phyloP scores from a whole-genome alignment of 1,140 invertebrate genomes.

The Triops longicaudatus region DNA sequence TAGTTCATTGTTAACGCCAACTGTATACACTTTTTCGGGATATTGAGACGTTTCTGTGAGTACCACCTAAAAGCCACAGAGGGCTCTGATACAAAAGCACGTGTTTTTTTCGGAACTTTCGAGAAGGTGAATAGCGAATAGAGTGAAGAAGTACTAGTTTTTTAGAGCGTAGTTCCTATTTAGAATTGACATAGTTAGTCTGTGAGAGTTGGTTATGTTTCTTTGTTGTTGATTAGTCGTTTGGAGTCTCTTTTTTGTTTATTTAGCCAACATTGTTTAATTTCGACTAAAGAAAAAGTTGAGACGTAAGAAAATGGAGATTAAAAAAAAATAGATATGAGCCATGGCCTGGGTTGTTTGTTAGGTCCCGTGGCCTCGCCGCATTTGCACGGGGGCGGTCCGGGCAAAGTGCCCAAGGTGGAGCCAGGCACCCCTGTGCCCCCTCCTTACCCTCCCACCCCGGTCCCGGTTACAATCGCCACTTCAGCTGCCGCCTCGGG shows the following conservation, averaged over 20 bases:
- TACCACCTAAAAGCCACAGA: too few relatives aligned
- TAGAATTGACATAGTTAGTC: conserved; percentile 3
- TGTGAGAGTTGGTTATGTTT: conserved; percentile 7
- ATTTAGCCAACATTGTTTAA: not conserved
- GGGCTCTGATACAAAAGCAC: too few relatives aligned
- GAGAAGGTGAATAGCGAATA: too few relatives aligned
- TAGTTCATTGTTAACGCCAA: not conserved
- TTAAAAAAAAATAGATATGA: conserved; percentile 20
- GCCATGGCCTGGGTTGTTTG: conserved; percentile 26
- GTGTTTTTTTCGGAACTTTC: too few relatives aligned
- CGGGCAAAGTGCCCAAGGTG: conserved; percentile 26
- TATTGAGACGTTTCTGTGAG: too few relatives aligned
- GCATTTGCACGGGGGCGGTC: conserved; percentile 37
- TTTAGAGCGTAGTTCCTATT: not conserved
- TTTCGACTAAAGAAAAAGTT: not conserved
- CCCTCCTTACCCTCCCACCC: conserved; percentile 9
- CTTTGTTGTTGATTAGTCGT: not conserved
- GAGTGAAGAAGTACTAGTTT: too few relatives aligned
- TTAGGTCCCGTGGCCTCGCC: conserved; percentile 25
- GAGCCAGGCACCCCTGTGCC: conserved; percentile 23
- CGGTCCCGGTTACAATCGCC: conserved; percentile 14
- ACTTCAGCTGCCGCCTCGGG: not conserved
- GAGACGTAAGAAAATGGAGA: conserved; percentile 8
- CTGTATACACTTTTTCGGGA: not conserved
- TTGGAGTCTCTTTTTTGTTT: not conserved